A percentile compares a stretch with the other conserved stretches of the same genome.
Conservation (phyloP, 2,797 vertebrate species). For the Xenentodon cancila region DNA sequence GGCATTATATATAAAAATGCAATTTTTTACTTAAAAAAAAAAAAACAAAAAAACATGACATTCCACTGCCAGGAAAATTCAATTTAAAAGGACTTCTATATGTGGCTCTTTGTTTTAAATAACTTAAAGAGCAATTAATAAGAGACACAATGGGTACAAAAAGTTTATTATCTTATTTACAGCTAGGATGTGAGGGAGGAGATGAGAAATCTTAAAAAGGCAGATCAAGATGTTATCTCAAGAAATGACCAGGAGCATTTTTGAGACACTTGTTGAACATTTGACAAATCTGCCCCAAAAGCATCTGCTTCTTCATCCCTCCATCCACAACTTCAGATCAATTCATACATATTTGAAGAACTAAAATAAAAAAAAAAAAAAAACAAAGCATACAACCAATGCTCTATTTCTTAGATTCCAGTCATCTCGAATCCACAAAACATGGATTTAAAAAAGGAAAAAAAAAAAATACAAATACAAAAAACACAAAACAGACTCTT, state of each 20-base stretch:
- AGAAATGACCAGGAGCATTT: constrained; percentile 26
- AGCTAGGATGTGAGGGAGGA: constrained; percentile 49
- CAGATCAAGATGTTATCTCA: constrained; percentile 19
- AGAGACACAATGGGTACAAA: constrained; percentile 55
- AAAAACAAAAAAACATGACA: too few species aligned
- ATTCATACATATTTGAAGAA: constrained; percentile 28
- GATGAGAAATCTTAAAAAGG: constrained; percentile 43
- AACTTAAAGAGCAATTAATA: not conserved
- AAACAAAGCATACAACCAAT: not conserved
- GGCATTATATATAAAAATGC: not conserved
- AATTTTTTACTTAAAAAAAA: too few species aligned
- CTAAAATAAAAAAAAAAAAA: constrained; percentile 4
- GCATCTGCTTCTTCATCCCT: constrained; percentile 22
- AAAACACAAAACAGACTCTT: not conserved
- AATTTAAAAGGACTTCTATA: not conserved
- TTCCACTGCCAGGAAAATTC: too few species aligned
- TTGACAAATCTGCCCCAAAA: not conserved
- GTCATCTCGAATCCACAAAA: constrained; percentile 1
- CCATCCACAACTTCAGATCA: constrained; percentile 22
- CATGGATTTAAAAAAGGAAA: constrained; percentile 21
- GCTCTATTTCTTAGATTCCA: constrained; percentile 1
- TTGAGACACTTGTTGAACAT: constrained; percentile 11
- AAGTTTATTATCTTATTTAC: constrained; percentile 79
- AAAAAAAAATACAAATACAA: constrained; percentile 15
- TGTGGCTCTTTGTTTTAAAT: not conserved